Evolutionary conservation across 1,140 invertebrate genomes (phyloP).

Genomic region (Drosophila dunni): DNA sequence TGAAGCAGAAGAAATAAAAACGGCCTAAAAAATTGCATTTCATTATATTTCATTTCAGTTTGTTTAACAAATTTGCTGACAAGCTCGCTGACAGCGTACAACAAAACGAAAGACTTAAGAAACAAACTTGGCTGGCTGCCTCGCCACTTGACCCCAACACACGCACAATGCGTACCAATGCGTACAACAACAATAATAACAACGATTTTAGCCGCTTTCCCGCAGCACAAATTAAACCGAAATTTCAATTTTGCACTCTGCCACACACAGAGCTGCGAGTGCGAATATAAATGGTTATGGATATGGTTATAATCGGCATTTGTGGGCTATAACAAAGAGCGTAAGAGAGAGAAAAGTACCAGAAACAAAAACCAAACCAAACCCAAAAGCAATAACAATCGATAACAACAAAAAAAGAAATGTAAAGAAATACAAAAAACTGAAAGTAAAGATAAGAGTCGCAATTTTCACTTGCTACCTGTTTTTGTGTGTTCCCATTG

Average conservation of each 20-base stretch:
- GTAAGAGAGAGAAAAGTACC: slow-evolving; percentile 12
- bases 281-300: slow-evolving; percentile 33
- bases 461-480: slow-evolving; percentile 46
- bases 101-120: slow-evolving; percentile 77
- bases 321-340: slow-evolving; percentile 10
- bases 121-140: slow-evolving; percentile 61
- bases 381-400: slow-evolving; percentile 3
- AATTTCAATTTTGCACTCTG: slow-evolving; percentile 67
- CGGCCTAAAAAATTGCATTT: slow-evolving; percentile 46
- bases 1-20: slow-evolving; percentile 36
- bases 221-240: slow-evolving; percentile 58
- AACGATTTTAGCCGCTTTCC: slow-evolving; percentile 74
- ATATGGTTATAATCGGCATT: slow-evolving; percentile 51
- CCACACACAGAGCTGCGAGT: slow-evolving; percentile 59
- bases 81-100: slow-evolving; percentile 70
- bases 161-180: slow-evolving; percentile 40
- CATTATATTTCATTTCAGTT: slow-evolving; percentile 74
- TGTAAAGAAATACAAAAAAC: slow-evolving; percentile 1
- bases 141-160: slow-evolving; percentile 71
- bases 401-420: slow-evolving; percentile 13
- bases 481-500: slow-evolving; percentile 20
- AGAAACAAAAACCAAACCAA: slow-evolving; percentile 7
- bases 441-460: slow-evolving; percentile 42
- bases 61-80: slow-evolving; percentile 80
- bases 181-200: slow-evolving; percentile 1